These are phyloP conservation scores for Arctia plantaginis DNA, from an alignment of 2,888 invertebrate species.

Conservation along the genomic window DNA sequence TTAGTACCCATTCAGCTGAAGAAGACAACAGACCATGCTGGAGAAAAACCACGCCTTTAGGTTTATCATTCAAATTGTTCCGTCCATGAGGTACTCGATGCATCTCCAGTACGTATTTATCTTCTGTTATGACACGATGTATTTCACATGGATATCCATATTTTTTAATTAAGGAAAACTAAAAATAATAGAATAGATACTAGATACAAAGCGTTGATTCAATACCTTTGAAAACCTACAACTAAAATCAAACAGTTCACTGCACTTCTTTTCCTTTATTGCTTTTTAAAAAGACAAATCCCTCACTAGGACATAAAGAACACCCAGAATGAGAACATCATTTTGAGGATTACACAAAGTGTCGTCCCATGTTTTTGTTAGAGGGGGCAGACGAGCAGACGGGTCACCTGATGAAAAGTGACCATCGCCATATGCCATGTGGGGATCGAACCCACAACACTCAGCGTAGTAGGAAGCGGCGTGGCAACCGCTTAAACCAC, in stretches of 20 bases:
- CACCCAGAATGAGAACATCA: too few relatives aligned
- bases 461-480: too few relatives aligned
- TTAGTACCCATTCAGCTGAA: constrained; percentile 92
- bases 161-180: constrained; percentile 77
- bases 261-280: too few relatives aligned
- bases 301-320: too few relatives aligned
- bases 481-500: too few relatives aligned
- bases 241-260: neutral
- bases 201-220: neutral
- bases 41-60: constrained; percentile 87
- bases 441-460: too few relatives aligned
- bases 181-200: constrained; percentile 1
- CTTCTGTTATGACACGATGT: constrained; percentile 90
- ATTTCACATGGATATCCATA: constrained; percentile 91
- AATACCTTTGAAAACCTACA: neutral
- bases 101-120: constrained; percentile 92
- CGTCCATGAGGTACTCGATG: constrained; percentile 91
- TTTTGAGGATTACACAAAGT: too few relatives aligned
- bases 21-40: constrained; percentile 94
- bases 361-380: too few relatives aligned
- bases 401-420: too few relatives aligned
- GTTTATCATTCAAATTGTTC: constrained; percentile 46
- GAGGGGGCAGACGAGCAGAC: too few relatives aligned
- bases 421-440: too few relatives aligned
- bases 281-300: too few relatives aligned